Percentiles rank a stretch among this genome's conserved stretches.
phyloP scores from a whole-genome alignment of 2,113 vertebrate species.

The Myodes glareolus region DNA sequence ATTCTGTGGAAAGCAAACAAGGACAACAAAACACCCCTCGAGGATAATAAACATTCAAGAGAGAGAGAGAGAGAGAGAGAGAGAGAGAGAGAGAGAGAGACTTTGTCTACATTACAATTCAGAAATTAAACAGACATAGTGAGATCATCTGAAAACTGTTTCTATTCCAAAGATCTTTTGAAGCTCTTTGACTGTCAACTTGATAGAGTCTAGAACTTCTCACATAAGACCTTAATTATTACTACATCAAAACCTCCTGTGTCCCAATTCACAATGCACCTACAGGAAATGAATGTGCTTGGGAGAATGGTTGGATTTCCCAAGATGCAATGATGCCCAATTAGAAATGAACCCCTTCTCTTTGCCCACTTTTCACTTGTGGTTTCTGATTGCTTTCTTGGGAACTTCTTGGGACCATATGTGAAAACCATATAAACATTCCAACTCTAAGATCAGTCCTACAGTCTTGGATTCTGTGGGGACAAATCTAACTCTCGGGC shows the following conservation, averaged over 20 bases:
- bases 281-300: background rate
- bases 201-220: background rate
- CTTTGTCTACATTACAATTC: background rate
- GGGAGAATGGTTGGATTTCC: background rate
- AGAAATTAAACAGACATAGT: background rate
- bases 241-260: background rate
- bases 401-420: fast-evolving
- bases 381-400: background rate
- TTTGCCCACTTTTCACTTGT: too few relatives aligned
- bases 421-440: background rate
- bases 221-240: background rate
- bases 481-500: background rate
- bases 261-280: background rate
- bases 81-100: slow-evolving; percentile 20
- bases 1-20: background rate
- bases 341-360: background rate
- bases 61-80: too few relatives aligned
- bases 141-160: background rate
- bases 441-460: background rate
- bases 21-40: background rate
- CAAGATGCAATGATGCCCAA: background rate
- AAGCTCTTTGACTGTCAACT: background rate
- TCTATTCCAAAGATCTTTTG: slow-evolving; percentile 22
- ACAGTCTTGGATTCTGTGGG: background rate
- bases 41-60: background rate